Base-by-base conservation (phyloP, 2,888 invertebrate genomes). In the Ophraella communa region DNA sequence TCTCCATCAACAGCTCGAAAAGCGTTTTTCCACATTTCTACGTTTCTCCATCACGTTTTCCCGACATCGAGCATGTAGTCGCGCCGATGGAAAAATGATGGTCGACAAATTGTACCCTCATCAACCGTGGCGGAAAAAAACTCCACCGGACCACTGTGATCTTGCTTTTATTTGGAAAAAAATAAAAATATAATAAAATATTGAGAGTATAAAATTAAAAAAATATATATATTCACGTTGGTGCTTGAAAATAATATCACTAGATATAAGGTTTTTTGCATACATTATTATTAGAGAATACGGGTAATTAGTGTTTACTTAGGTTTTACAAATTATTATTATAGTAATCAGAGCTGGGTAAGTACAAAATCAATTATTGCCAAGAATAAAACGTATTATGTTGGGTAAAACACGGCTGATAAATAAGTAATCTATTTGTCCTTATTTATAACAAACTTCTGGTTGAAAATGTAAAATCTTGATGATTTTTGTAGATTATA, bases 71-170 rank as follows among this genome's bases (percentile, higher is more conserved):
- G 33, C 57, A 53, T 49, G 51, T 44, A 47, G 56, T 49, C 53
- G 53, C 53, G 51, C 52, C 57, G 55, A 51, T 47, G 58, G 57
- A 51, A 63, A 64, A 62, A 68, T 66, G 66, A 68, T 62, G 58
- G 66, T 49, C 55, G 51, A 51, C 49, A 49, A 45, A 52, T 49
- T 53, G 54, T 74, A 76, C 71, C 76, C 76, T 61, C 74, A 73
- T 73, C 76, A 74, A 65, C 77, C 76, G 68, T 76, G 78, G 76
- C 76, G 77, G 65, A 77, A 77, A 76, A 78, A 77, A 76, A 14
- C 17, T 47, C 42, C 49, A 47, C 20, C 45, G 30, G 27, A 57
- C 47, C 5, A 30, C 47, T 57, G 57, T 49, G 45, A 56, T 56
- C 56, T 44, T n/a, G 49, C 24, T 47, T 47, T 47, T 21, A 11